A percentile compares a stretch with the other conserved stretches of the same genome.
Conservation (phyloP, 2,797 vertebrate species). For the Coccyzus lansbergi region DNA sequence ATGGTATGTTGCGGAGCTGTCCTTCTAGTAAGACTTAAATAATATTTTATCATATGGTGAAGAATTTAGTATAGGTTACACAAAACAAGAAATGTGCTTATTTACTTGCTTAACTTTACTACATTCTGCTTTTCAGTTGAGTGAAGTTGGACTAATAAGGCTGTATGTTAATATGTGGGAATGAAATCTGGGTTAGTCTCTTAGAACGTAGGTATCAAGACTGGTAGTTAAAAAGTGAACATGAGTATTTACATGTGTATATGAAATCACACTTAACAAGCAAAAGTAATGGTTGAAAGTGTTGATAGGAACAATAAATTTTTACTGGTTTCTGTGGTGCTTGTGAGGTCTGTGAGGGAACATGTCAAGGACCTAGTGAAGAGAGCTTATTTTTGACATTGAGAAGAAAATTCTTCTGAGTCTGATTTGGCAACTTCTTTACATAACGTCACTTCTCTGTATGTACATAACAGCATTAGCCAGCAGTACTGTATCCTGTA, state of each 20-base stretch:
- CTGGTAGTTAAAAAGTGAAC: not conserved
- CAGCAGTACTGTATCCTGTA: not conserved
- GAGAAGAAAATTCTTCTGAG: not conserved
- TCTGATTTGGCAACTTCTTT: not conserved
- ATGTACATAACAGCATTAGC: not conserved
- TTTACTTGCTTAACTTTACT: not conserved
- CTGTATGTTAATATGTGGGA: not conserved
- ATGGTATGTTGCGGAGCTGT: not conserved
- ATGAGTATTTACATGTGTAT: not conserved
- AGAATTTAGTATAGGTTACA: not conserved
- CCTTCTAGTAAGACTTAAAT: not conserved
- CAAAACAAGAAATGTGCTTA: not conserved
- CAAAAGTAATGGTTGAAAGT: not conserved
- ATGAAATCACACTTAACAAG: not conserved
- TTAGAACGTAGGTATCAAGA: not conserved
- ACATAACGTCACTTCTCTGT: not conserved
- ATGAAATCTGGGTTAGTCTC: not conserved
- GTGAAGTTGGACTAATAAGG: not conserved
- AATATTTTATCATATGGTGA: not conserved
- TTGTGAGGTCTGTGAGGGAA: not conserved
- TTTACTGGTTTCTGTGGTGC: not conserved
- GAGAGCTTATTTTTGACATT: not conserved
- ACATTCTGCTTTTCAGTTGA: not conserved
- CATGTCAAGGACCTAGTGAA: not conserved
- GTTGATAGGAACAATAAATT: not conserved